Conservation (phyloP, 2,113 vertebrate species). For the Ivindomyrus marchei region DNA sequence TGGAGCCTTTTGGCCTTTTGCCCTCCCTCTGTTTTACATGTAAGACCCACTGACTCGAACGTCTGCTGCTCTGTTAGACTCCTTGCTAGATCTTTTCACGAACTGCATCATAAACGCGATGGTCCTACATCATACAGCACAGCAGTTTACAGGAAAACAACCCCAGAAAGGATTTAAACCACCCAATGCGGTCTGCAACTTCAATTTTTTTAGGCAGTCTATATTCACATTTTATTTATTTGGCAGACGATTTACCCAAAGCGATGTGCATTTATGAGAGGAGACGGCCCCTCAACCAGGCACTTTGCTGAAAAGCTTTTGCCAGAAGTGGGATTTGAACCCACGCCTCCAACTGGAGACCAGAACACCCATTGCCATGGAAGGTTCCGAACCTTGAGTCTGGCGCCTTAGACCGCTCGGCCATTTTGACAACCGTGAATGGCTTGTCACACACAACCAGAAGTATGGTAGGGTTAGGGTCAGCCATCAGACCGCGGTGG, state of each 20-base stretch:
- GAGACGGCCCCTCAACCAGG: background rate
- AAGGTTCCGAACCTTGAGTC: slow-evolving; percentile 38
- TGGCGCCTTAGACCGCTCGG: slow-evolving; percentile 52
- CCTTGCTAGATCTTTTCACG: background rate
- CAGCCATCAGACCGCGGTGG: background rate
- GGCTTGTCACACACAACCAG: background rate
- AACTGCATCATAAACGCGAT: background rate
- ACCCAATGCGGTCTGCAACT: background rate
- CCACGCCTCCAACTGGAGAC: slow-evolving; percentile 78
- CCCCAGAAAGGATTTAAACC: too few relatives aligned
- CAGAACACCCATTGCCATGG: slow-evolving; percentile 56
- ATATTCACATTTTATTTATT: background rate
- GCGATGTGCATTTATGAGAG: background rate
- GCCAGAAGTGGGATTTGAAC: slow-evolving; percentile 82
- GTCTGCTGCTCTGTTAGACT: background rate
- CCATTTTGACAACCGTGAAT: slow-evolving; percentile 40
- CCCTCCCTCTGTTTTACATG: background rate
- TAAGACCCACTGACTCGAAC: background rate
- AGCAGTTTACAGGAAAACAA: background rate
- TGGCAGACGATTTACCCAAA: background rate
- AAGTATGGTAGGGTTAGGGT: background rate
- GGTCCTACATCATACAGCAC: background rate
- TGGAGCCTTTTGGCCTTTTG: background rate
- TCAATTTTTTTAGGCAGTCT: background rate
- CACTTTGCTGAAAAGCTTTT: background rate